Conservation (phyloP, 1,140 invertebrate genomes). For the Scaptomyza pallida region DNA sequence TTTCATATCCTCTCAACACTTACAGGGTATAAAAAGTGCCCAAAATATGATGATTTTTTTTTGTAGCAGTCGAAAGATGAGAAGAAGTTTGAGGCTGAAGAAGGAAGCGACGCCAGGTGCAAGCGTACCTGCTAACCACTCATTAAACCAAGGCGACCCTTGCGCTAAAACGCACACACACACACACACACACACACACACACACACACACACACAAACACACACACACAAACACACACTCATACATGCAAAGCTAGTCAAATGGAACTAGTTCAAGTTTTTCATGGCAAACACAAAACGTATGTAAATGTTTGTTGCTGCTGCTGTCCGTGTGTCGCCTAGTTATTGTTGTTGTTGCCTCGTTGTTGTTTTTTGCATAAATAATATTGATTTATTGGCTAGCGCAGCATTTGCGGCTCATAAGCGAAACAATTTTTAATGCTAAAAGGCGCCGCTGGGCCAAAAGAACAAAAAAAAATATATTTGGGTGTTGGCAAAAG, state of each 20-base stretch:
- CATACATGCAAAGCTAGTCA: slow-evolving; percentile 3
- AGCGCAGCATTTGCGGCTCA: slow-evolving; percentile 75
- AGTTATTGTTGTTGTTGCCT: slow-evolving; percentile 11
- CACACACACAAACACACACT: slow-evolving; percentile 11
- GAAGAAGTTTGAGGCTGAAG: not conserved
- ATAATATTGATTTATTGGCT: slow-evolving; percentile 79
- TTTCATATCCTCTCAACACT: not conserved
- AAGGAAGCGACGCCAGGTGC: slow-evolving; percentile 22
- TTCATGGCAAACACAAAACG: slow-evolving; percentile 48
- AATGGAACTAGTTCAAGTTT: slow-evolving; percentile 71
- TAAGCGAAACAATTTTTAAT: slow-evolving; percentile 71
- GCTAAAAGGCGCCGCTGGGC: slow-evolving; percentile 44
- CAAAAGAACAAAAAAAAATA: not conserved
- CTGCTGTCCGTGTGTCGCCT: slow-evolving; percentile 8
- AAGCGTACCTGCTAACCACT: slow-evolving; percentile 38
- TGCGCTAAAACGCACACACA: slow-evolving; percentile 5
- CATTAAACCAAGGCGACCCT: slow-evolving; percentile 26
- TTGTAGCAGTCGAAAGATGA: slow-evolving; percentile 21
- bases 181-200: slow-evolving; percentile 14
- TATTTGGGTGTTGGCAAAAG: not conserved
- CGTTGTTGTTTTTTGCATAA: slow-evolving; percentile 67
- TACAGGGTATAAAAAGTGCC: not conserved
- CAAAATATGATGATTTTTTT: not conserved
- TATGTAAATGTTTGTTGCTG: slow-evolving; percentile 35
- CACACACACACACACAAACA: slow-evolving; percentile 13